A percentile compares a stretch with the other conserved stretches of the same genome.
These are phyloP conservation scores for Vulpes lagopus DNA, from an alignment of 2,113 vertebrate species.

Conservation along the genomic window DNA sequence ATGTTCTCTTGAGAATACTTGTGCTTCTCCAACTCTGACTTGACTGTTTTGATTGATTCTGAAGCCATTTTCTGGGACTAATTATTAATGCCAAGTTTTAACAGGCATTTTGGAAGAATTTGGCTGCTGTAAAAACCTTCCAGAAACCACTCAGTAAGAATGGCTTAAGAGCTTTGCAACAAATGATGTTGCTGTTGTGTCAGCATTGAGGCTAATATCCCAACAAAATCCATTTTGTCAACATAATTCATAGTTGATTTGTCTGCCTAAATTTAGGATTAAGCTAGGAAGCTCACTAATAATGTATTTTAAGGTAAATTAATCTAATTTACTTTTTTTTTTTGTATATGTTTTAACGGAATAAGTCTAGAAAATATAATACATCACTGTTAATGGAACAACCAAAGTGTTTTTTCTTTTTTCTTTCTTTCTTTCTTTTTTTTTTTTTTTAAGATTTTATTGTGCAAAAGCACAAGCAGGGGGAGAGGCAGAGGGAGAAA, in stretches of 20 bases:
- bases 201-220: background rate
- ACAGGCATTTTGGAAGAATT: conserved; percentile 46
- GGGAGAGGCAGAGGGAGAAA: background rate
- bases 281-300: background rate
- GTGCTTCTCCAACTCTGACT: background rate
- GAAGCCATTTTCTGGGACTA: conserved; percentile 28
- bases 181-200: background rate
- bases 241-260: background rate
- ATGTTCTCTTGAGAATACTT: background rate
- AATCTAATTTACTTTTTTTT: background rate
- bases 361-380: background rate
- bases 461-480: no score
- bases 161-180: background rate
- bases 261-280: conserved; percentile 27
- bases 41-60: conserved; percentile 12
- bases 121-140: conserved; percentile 46
- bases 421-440: background rate
- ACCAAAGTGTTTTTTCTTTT: background rate
- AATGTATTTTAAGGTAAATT: background rate
- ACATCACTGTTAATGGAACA: background rate
- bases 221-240: background rate
- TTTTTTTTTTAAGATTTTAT: background rate
- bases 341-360: no score
- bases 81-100: conserved; percentile 49
- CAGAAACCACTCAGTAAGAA: background rate